Percentiles rank a stretch among this genome's conserved stretches.
Conservation (phyloP, 2,888 invertebrate species). For the Ceraclea dissimilis region DNA sequence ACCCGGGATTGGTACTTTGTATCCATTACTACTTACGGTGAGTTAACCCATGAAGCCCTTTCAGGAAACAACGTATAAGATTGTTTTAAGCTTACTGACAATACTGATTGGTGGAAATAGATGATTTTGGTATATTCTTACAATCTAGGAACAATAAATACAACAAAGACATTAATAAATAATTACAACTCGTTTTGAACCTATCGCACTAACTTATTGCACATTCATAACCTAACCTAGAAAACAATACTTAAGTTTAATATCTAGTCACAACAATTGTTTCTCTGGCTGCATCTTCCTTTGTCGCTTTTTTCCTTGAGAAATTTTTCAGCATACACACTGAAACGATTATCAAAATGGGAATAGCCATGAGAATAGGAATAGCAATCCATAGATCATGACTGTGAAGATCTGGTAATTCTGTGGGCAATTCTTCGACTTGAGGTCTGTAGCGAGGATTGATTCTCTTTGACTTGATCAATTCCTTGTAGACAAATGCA, state of each 20-base stretch:
- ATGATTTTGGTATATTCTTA: too few species aligned
- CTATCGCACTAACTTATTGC: too few species aligned
- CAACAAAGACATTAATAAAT: too few species aligned
- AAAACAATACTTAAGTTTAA: not conserved
- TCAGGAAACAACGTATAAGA: too few species aligned
- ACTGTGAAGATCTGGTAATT: slow-evolving; percentile 12
- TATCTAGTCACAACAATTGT: not conserved
- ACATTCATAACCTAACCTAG: too few species aligned
- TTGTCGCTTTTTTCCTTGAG: not conserved
- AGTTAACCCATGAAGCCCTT: too few species aligned
- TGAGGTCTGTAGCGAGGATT: slow-evolving; percentile 45
- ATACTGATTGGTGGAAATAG: too few species aligned
- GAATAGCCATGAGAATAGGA: not conserved
- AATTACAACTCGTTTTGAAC: too few species aligned
- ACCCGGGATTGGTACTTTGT: too few species aligned
- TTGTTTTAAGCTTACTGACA: too few species aligned
- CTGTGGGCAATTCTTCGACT: slow-evolving; percentile 27
- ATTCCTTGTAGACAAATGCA: slow-evolving; percentile 40
- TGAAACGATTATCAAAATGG: not conserved
- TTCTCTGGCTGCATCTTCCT: not conserved
- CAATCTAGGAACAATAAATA: too few species aligned
- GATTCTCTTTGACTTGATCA: slow-evolving; percentile 33
- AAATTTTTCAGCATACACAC: not conserved
- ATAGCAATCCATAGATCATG: not conserved
- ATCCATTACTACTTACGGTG: too few species aligned